A percentile compares a stretch with the other conserved stretches of the same genome.
These are phyloP conservation scores for Hylaeus volcanicus DNA, from an alignment of 1,140 invertebrate species.

Conservation along the genomic window DNA sequence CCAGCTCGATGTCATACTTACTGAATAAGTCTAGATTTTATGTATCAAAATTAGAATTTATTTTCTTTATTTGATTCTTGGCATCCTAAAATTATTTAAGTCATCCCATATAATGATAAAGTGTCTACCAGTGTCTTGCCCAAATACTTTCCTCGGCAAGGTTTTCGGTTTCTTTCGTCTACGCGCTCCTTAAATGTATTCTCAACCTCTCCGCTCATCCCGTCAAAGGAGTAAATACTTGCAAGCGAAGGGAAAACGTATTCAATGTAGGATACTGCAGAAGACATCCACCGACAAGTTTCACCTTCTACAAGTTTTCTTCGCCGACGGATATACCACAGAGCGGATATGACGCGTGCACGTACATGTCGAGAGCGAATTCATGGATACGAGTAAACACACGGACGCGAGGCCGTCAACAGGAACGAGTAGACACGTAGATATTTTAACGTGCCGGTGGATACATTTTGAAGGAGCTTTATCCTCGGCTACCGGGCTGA, in stretches of 20 bases:
- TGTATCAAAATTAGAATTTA: no score
- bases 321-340: not conserved
- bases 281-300: not conserved
- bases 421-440: not conserved
- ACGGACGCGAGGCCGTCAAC: not conserved
- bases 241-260: no score
- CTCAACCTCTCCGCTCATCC: not conserved
- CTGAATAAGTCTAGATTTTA: no score
- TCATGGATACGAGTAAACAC: not conserved
- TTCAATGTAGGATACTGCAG: not conserved
- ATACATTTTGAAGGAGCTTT: conserved; percentile 22
- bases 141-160: no score
- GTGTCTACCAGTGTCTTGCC: no score
- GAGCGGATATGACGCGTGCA: not conserved
- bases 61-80: no score
- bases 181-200: no score
- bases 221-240: no score
- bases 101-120: no score
- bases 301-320: not conserved
- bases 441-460: conserved; percentile 12
- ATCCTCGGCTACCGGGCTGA: not conserved
- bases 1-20: no score
- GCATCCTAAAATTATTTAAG: no score
- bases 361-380: not conserved
- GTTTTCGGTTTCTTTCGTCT: no score